phyloP scores from a whole-genome alignment of 1,140 invertebrate genomes.

The Parasteatoda tepidariorum region DNA sequence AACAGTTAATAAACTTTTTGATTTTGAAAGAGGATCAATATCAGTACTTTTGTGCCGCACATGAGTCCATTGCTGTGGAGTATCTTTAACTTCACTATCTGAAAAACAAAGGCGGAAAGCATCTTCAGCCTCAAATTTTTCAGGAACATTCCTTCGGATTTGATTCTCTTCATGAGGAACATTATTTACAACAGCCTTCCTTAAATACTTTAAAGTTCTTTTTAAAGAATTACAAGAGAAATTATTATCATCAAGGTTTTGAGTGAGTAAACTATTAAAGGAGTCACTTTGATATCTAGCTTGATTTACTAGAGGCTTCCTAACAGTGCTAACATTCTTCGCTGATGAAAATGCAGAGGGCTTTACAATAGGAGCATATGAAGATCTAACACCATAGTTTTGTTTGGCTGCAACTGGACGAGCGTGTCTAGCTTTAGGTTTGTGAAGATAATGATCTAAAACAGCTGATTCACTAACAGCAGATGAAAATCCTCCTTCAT shows the following conservation, averaged over 20 bases:
- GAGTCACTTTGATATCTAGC: constrained; percentile 7
- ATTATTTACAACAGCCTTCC: constrained; percentile 51
- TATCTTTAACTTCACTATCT: constrained; percentile 57
- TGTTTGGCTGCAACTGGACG: background rate
- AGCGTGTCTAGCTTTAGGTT: constrained; percentile 29
- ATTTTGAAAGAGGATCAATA: constrained; percentile 26
- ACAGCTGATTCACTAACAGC: constrained; percentile 51
- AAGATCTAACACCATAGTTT: background rate
- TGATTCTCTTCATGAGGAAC: constrained; percentile 38
- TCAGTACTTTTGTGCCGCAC: constrained; percentile 13
- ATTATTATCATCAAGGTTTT: constrained; percentile 19
- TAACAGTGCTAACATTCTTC: background rate
- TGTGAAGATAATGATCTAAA: constrained; percentile 32
- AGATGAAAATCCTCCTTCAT: constrained; percentile 55
- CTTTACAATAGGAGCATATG: background rate
- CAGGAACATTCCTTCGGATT: constrained; percentile 1
- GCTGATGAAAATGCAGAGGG: background rate
- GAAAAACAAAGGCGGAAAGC: constrained; percentile 58
- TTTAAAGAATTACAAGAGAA: constrained; percentile 52
- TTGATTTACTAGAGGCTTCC: background rate
- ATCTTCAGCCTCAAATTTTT: constrained; percentile 34
- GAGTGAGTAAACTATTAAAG: constrained; percentile 10
- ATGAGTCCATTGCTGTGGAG: constrained; percentile 2
- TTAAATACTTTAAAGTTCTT: constrained; percentile 53
- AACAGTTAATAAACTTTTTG: constrained; percentile 41